Conservation (phyloP, 2,888 invertebrate species). For the Scotopteryx bipunctaria region DNA sequence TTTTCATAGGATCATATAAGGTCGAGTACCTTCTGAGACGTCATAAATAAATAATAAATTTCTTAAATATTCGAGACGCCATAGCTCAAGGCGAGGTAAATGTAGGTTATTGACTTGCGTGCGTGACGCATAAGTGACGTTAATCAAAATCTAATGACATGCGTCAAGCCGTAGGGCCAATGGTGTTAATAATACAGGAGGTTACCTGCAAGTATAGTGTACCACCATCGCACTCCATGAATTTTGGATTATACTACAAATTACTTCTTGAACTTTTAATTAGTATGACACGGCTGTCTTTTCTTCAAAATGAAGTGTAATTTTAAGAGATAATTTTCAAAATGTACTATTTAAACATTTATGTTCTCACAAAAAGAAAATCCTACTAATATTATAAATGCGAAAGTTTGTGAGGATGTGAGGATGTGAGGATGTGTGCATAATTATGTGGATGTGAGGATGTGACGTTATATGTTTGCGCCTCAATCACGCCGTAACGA, state of each 20-base stretch:
- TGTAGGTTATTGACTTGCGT: conserved; percentile 30
- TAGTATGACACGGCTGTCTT: too few relatives aligned
- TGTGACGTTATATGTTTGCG: too few relatives aligned
- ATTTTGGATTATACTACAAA: not conserved
- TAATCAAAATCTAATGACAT: conserved; percentile 29
- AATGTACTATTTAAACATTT: too few relatives aligned
- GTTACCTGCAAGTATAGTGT: not conserved
- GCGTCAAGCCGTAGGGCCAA: conserved; percentile 19
- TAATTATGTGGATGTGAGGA: too few relatives aligned
- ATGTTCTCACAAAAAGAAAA: too few relatives aligned
- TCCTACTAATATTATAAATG: too few relatives aligned
- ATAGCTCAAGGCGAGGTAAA: conserved; percentile 20
- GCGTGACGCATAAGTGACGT: conserved; percentile 27
- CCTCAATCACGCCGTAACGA: too few relatives aligned
- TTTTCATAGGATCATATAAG: not conserved
- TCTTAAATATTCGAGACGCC: conserved; percentile 15
- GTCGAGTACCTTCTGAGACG: not conserved
- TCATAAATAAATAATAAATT: conserved; percentile 10
- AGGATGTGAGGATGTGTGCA: too few relatives aligned
- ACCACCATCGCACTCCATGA: not conserved
- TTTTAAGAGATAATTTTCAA: too few relatives aligned
- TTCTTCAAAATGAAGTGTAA: too few relatives aligned
- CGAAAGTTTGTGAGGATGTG: too few relatives aligned
- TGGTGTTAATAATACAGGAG: conserved; percentile 12
- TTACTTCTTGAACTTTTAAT: not conserved